These are phyloP conservation scores for Botrylloides violaceus DNA, from an alignment of 23 tunicate genomes.

Conservation along the genomic window DNA sequence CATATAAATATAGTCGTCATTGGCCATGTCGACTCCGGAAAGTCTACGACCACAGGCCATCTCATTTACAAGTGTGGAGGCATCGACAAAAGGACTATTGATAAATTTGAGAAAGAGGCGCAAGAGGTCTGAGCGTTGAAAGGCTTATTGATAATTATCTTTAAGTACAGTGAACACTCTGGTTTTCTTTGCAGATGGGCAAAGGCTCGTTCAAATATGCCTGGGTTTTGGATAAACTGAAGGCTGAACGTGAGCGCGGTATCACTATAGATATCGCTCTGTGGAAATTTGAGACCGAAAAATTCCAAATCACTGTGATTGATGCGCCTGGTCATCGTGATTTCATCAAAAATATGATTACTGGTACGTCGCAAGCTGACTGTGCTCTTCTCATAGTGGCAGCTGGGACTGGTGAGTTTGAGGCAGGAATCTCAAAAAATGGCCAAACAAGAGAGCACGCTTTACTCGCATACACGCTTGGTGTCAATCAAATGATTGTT, in stretches of 20 bases:
- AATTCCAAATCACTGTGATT: conserved; percentile 67
- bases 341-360: conserved; percentile 98
- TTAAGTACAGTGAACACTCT: too few species aligned
- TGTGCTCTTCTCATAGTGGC: conserved; percentile 84
- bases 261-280: conserved; percentile 94
- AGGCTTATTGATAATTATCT: too few species aligned
- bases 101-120: conserved; percentile 96
- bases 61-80: conserved; percentile 98
- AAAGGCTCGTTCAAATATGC: conserved; percentile 98
- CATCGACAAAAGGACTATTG: conserved; percentile 90
- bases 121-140: too few species aligned
- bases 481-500: conserved; percentile 95
- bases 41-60: conserved; percentile 96
- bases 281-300: conserved; percentile 84
- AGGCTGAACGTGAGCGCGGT: conserved; percentile 97
- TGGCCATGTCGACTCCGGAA: conserved; percentile 99
- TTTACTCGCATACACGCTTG: conserved; percentile 80
- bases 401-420: conserved; percentile 98
- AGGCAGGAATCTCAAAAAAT: conserved; percentile 97
- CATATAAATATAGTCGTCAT: conserved; percentile 97
- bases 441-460: conserved; percentile 97
- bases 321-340: conserved; percentile 99
- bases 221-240: conserved; percentile 95
- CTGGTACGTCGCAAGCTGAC: conserved; percentile 98
- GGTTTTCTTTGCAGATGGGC: conserved; percentile 56